Conservation (phyloP, 2,797 vertebrate genomes). For the Enteromius trimaculatus region DNA sequence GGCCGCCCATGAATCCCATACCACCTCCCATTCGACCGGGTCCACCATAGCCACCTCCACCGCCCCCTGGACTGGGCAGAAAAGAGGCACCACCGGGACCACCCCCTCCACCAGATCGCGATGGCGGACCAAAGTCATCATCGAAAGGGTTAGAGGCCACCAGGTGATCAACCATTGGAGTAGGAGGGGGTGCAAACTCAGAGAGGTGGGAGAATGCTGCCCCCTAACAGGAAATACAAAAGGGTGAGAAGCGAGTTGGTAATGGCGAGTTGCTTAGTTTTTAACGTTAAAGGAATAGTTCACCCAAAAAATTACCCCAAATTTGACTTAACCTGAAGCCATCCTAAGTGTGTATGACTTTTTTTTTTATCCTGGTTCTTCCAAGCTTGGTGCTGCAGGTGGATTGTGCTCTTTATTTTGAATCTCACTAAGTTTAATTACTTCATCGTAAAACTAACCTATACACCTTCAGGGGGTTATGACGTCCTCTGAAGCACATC, state of each 20-base stretch:
- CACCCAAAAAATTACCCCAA: too few species aligned
- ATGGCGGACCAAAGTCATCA: constrained; percentile 91
- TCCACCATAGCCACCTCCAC: constrained; percentile 79
- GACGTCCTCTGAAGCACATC: too few species aligned
- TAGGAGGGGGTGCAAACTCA: constrained; percentile 96
- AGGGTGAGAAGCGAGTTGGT: neutral
- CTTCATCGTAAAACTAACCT: too few species aligned
- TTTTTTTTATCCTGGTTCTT: too few species aligned
- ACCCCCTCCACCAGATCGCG: constrained; percentile 75
- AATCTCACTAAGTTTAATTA: too few species aligned
- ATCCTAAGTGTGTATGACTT: too few species aligned
- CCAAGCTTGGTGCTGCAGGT: too few species aligned
- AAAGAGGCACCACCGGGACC: constrained; percentile 84
- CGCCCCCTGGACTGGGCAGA: constrained; percentile 81
- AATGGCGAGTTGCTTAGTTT: neutral
- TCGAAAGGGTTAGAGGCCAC: constrained; percentile 98
- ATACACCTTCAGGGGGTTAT: too few species aligned
- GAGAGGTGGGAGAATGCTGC: constrained; percentile 95
- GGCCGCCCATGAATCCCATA: constrained; percentile 81
- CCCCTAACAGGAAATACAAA: constrained; percentile 72
- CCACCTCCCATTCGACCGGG: constrained; percentile 80
- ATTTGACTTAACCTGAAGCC: too few species aligned
- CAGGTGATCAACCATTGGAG: constrained; percentile 97
- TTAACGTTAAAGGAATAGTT: too few species aligned
- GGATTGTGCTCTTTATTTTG: too few species aligned